Conservation (phyloP, 1,140 invertebrate species). For the Tachypleus tridentatus region DNA sequence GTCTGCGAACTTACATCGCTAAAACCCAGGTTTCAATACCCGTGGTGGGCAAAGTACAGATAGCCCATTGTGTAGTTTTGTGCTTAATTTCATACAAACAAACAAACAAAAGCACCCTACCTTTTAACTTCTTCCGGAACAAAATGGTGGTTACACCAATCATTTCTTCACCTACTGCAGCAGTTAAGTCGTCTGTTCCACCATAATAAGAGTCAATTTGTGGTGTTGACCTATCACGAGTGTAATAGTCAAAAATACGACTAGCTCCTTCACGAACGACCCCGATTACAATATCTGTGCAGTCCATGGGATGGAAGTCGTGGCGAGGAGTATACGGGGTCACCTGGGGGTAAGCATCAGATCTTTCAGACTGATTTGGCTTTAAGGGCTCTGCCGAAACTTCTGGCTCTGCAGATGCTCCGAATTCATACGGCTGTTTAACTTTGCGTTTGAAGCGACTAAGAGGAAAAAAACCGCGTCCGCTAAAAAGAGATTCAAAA, state of each 20-base stretch:
- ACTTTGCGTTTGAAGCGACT: no score
- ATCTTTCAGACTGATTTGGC: no score
- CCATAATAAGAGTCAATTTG: conserved; percentile 73
- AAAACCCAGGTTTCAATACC: no score
- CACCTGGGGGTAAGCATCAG: conserved; percentile 15
- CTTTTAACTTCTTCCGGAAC: conserved; percentile 64
- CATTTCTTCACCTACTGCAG: conserved; percentile 73
- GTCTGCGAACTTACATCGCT: no score
- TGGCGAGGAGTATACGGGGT: conserved; percentile 52
- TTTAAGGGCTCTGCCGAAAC: no score
- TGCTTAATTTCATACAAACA: neutral
- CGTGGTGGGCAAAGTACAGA: no score
- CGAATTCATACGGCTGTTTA: no score
- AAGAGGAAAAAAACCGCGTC: no score
- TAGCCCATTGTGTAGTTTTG: no score
- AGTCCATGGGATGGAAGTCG: conserved; percentile 87
- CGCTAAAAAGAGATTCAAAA: no score
- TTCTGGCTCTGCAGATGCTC: no score
- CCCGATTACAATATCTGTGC: conserved; percentile 86
- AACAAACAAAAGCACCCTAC: conserved; percentile 21
- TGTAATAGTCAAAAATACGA: conserved; percentile 81
- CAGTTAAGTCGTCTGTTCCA: conserved; percentile 72
- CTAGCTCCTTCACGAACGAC: conserved; percentile 61
- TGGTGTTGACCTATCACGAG: conserved; percentile 79
- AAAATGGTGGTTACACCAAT: conserved; percentile 77